Conservation (phyloP, 2,113 vertebrate species). For the Indri indri region DNA sequence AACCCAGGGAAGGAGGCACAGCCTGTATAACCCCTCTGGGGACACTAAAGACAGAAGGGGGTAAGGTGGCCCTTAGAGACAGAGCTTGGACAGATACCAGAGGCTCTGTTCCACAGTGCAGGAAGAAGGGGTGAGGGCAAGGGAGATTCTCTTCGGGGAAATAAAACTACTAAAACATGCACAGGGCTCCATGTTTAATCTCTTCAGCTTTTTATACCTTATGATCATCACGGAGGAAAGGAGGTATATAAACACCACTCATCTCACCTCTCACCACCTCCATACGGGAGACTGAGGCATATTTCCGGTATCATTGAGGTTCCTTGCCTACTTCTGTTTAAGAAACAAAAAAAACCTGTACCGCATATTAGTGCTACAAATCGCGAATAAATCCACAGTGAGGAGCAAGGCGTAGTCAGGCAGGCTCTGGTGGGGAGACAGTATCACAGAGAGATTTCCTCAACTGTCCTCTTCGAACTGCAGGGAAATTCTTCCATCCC, state of each 20-base stretch:
- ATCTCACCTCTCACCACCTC: background rate
- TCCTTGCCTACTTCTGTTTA: slow-evolving; percentile 41
- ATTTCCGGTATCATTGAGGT: background rate
- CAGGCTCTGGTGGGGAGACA: background rate
- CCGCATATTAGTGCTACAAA: slow-evolving; percentile 13
- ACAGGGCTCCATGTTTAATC: slow-evolving; percentile 73
- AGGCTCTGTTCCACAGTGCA: background rate
- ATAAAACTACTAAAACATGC: slow-evolving; percentile 69
- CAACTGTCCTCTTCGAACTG: background rate
- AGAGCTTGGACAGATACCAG: background rate
- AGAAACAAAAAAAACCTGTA: background rate
- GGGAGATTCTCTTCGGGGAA: slow-evolving; percentile 28
- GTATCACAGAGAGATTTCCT: background rate
- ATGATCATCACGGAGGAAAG: background rate
- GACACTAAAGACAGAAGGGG: slow-evolving; percentile 11
- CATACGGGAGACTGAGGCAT: background rate
- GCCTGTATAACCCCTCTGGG: background rate
- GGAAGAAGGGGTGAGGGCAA: background rate
- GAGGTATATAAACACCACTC: background rate
- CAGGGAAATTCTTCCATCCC: background rate
- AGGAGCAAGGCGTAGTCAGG: background rate
- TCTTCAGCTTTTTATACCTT: slow-evolving; percentile 29
- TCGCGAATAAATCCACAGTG: background rate
- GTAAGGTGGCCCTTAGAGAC: background rate
- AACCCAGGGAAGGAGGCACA: background rate